A percentile compares a stretch with the other conserved stretches of the same genome.
Conservation (phyloP, 2,113 vertebrate species). For the Porphyrio hochstetteri region DNA sequence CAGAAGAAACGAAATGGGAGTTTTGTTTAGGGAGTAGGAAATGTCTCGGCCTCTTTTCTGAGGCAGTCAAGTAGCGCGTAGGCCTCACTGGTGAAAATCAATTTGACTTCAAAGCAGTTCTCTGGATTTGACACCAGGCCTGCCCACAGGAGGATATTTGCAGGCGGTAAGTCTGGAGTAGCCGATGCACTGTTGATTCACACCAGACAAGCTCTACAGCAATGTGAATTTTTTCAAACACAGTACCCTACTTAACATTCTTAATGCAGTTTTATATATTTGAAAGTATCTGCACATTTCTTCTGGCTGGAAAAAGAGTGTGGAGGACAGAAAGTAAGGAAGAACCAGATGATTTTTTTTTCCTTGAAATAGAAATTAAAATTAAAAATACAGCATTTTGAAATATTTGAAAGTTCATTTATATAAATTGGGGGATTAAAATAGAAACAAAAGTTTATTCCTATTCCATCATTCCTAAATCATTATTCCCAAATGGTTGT, state of each 20-base stretch:
- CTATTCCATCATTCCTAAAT: neutral
- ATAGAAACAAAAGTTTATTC: neutral
- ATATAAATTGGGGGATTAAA: neutral
- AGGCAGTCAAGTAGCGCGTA: neutral
- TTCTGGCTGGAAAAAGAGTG: neutral
- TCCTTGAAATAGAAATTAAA: neutral
- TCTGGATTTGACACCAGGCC: neutral
- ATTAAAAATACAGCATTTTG: neutral
- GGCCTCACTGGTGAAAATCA: neutral
- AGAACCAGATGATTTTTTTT: neutral
- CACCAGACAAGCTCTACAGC: neutral
- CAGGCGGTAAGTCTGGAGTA: neutral
- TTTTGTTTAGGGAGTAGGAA: neutral
- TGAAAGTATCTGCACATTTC: neutral
- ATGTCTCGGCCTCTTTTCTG: neutral
- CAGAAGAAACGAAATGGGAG: neutral
- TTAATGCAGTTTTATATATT: neutral
- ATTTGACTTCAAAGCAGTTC: neutral
- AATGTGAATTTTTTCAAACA: neutral
- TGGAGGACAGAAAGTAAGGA: neutral
- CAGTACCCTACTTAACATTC: neutral
- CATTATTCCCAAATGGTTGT: neutral
- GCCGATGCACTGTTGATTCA: neutral
- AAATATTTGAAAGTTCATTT: neutral
- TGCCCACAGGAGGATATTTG: neutral